Conservation (phyloP, 92 coral and sea anemone genomes). For the Epizoanthus scotinus region DNA sequence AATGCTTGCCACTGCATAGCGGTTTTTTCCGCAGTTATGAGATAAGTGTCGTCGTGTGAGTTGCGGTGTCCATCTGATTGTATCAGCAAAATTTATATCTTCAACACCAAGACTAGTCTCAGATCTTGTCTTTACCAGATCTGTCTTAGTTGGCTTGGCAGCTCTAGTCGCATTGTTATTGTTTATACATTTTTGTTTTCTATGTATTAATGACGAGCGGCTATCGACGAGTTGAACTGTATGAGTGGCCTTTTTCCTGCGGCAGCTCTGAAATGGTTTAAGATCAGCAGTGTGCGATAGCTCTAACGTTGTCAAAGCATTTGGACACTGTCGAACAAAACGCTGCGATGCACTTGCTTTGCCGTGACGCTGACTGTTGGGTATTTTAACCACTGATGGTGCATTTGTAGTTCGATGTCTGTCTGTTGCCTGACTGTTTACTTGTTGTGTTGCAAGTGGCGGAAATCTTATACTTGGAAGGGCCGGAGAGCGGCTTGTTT, state of each 20-base stretch:
- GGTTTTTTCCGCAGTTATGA: neutral
- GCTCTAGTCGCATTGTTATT: neutral
- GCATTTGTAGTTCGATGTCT: neutral
- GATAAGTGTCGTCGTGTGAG: neutral
- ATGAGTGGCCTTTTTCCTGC: neutral
- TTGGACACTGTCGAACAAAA: neutral
- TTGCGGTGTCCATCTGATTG: neutral
- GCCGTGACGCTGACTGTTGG: neutral
- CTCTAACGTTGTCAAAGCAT: neutral
- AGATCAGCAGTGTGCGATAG: neutral
- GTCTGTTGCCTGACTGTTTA: neutral
- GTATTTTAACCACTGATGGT: neutral
- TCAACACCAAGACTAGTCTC: neutral
- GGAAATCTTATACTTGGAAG: neutral
- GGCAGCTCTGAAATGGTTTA: neutral
- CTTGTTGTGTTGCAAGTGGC: constrained; percentile 8
- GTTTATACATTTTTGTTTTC: neutral
- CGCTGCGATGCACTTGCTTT: neutral
- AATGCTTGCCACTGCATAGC: neutral
- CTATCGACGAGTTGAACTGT: neutral
- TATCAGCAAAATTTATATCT: neutral
- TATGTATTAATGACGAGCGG: neutral
- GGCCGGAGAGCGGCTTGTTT: neutral
- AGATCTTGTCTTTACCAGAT: neutral
- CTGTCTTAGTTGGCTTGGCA: neutral